These are phyloP conservation scores for Amphiprion ocellaris DNA, from an alignment of 2,113 vertebrate species.

Conservation along the genomic window DNA sequence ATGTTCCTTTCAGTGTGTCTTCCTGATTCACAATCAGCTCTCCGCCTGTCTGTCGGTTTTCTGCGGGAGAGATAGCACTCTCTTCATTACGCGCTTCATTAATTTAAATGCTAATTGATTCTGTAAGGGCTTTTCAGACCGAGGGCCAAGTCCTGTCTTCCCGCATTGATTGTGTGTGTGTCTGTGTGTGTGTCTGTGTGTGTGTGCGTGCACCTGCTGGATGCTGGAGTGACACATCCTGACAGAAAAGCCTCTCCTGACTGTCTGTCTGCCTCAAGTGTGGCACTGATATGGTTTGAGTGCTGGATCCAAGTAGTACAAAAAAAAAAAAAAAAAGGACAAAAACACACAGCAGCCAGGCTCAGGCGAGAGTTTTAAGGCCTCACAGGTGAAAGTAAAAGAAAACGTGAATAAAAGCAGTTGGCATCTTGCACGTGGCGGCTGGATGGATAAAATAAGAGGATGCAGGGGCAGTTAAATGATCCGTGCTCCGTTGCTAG, in stretches of 20 bases:
- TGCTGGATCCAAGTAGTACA: constrained; percentile 45
- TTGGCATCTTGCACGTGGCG: constrained; percentile 39
- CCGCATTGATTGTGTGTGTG: constrained; percentile 57
- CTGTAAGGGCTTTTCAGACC: constrained; percentile 74
- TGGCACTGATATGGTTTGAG: constrained; percentile 70
- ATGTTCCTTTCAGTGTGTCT: constrained; percentile 77
- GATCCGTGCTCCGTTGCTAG: constrained; percentile 85
- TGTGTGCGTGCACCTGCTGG: constrained; percentile 70
- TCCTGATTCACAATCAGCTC: constrained; percentile 67
- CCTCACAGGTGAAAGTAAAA: constrained; percentile 32
- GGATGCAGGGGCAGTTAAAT: constrained; percentile 77
- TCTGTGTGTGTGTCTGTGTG: constrained; percentile 26
- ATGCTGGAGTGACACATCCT: constrained; percentile 63
- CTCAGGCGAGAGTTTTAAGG: constrained; percentile 9
- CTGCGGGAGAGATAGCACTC: constrained; percentile 78
- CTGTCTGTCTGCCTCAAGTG: constrained; percentile 73
- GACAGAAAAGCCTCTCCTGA: constrained; percentile 75
- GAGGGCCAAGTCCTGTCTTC: constrained; percentile 67
- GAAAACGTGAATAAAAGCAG: constrained; percentile 56
- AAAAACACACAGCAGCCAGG: not conserved
- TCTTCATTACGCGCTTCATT: constrained; percentile 83
- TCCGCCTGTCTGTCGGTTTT: constrained; percentile 66
- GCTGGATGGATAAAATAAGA: constrained; percentile 53
- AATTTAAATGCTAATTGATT: constrained; percentile 87
- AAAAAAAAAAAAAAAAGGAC: not conserved